Percentiles rank a stretch among this genome's conserved stretches.
phyloP scores from a whole-genome alignment of 2,888 invertebrate species.

The Standfussiana lucernea region DNA sequence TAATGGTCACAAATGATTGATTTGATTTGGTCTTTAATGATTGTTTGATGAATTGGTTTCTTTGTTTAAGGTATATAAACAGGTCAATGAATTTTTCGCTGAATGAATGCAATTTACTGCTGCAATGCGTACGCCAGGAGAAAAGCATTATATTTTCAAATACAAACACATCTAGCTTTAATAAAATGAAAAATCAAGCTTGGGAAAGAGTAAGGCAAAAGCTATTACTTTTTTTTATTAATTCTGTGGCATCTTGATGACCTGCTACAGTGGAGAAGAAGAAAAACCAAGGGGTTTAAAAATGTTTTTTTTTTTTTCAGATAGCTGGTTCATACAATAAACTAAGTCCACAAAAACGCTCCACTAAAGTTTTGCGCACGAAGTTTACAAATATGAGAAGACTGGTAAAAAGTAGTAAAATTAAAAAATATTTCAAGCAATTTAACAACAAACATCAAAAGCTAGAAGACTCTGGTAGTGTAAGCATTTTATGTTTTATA shows the following conservation, averaged over 20 bases:
- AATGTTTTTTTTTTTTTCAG: conserved; percentile 69
- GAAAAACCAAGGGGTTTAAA: not conserved
- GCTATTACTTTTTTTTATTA: not conserved
- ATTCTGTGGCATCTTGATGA: not conserved
- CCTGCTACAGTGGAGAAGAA: not conserved
- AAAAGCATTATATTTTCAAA: conserved; percentile 79
- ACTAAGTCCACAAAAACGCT: conserved; percentile 79
- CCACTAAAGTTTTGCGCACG: conserved; percentile 78
- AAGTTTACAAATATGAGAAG: conserved; percentile 84
- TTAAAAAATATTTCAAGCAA: conserved; percentile 68
- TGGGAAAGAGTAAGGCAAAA: conserved; percentile 80
- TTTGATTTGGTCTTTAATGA: too few species aligned
- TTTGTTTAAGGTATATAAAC: conserved; percentile 56
- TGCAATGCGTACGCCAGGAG: conserved; percentile 84
- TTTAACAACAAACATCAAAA: conserved; percentile 70
- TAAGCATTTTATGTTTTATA: conserved; percentile 51
- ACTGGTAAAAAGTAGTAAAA: conserved; percentile 70
- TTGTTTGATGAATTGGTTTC: not conserved
- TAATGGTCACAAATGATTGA: too few species aligned
- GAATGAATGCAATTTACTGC: conserved; percentile 80
- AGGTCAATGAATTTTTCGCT: conserved; percentile 79
- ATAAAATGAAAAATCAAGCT: conserved; percentile 78
- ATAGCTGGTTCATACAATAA: conserved; percentile 81
- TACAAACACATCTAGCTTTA: conserved; percentile 69
- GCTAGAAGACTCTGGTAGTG: conserved; percentile 70